A percentile compares a stretch with the other conserved stretches of the same genome.
These are phyloP conservation scores for Diabrotica undecimpunctata DNA, from an alignment of 1,140 invertebrate species.

Conservation along the genomic window DNA sequence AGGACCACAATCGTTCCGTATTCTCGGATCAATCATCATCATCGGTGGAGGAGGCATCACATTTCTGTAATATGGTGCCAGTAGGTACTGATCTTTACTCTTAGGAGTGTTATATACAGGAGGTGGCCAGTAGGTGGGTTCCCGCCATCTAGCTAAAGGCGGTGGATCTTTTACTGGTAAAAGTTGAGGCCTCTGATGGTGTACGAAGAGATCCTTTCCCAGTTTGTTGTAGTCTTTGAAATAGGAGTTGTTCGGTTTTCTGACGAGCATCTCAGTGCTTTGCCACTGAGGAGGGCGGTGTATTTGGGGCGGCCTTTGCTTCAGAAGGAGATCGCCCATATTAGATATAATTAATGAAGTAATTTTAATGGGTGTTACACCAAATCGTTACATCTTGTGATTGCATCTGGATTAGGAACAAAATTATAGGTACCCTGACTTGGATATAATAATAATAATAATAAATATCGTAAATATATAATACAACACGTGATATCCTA, in stretches of 20 bases:
- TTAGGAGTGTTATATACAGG: constrained; percentile 55
- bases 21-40: constrained; percentile 49
- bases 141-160: constrained; percentile 42
- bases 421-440: too few relatives aligned
- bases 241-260: constrained; percentile 60
- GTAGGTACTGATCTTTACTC: constrained; percentile 61
- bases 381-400: too few relatives aligned
- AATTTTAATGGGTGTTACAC: neutral
- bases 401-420: too few relatives aligned
- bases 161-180: constrained; percentile 55
- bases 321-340: constrained; percentile 43
- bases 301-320: constrained; percentile 39
- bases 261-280: constrained; percentile 48
- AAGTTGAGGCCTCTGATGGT: constrained; percentile 39
- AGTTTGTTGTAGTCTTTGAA: constrained; percentile 31
- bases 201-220: constrained; percentile 36
- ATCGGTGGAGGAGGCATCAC: constrained; percentile 57
- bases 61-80: constrained; percentile 65
- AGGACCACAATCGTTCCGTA: constrained; percentile 43
- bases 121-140: constrained; percentile 43
- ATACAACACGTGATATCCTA: too few relatives aligned
- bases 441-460: too few relatives aligned
- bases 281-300: constrained; percentile 43
- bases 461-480: too few relatives aligned
- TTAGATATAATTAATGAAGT: constrained; percentile 10